These are phyloP conservation scores for Zeus faber DNA, from an alignment of 2,113 vertebrate genomes.

Conservation along the genomic window DNA sequence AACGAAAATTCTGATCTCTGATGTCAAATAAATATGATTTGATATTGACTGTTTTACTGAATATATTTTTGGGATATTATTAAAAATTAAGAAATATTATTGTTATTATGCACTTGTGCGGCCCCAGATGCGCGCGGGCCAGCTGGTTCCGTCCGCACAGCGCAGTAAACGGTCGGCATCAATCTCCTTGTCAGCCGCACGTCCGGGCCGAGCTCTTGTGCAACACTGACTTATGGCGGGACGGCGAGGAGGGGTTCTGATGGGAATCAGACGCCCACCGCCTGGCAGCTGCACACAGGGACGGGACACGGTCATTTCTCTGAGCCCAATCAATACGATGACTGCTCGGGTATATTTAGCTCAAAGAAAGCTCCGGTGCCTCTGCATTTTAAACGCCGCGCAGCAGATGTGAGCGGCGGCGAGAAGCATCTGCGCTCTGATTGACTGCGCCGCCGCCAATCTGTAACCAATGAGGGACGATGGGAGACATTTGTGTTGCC, in stretches of 20 bases:
- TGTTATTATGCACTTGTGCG: too few relatives aligned
- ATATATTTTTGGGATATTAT: too few relatives aligned
- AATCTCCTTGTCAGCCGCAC: background rate
- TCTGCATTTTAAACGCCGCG: slow-evolving; percentile 60
- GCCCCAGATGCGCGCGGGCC: too few relatives aligned
- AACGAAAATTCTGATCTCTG: too few relatives aligned
- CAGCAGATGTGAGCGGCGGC: slow-evolving; percentile 62
- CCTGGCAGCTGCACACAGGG: slow-evolving; percentile 55
- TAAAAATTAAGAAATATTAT: too few relatives aligned
- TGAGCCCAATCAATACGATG: slow-evolving; percentile 31
- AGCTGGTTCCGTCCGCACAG: too few relatives aligned
- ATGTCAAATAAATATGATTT: too few relatives aligned
- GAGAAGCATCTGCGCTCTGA: slow-evolving; percentile 26
- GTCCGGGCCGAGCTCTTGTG: background rate
- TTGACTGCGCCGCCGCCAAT: slow-evolving; percentile 25
- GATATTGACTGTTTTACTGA: too few relatives aligned
- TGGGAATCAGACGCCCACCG: slow-evolving; percentile 36
- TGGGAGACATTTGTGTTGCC: slow-evolving; percentile 24
- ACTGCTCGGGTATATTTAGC: slow-evolving; percentile 44
- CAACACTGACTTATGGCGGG: slow-evolving; percentile 34
- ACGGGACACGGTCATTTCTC: slow-evolving; percentile 26
- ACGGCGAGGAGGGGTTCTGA: too few relatives aligned
- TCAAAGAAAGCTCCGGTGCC: slow-evolving; percentile 57
- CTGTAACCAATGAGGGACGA: slow-evolving; percentile 21
- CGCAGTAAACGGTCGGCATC: too few relatives aligned